Conservation (phyloP, 2,888 invertebrate species). For the Hemistola chrysoprasaria region DNA sequence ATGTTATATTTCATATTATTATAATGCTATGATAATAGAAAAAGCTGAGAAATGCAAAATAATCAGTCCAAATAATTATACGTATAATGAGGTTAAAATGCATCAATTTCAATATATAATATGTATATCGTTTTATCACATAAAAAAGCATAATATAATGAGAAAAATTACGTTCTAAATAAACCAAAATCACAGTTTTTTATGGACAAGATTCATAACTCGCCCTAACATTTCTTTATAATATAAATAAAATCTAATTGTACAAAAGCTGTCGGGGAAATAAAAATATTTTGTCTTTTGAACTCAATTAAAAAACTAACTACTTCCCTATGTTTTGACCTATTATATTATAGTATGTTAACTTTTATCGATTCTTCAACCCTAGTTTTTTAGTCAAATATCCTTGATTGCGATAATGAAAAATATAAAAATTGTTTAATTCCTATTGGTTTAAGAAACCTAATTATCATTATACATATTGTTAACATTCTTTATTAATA, state of each 20-base stretch:
- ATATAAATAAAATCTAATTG: constrained; percentile 72
- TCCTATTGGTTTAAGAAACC: constrained; percentile 78
- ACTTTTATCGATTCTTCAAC: constrained; percentile 39
- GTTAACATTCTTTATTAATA: constrained; percentile 72
- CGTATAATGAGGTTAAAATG: constrained; percentile 43
- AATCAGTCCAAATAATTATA: constrained; percentile 52
- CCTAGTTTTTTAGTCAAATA: constrained; percentile 69
- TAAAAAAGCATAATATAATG: constrained; percentile 64
- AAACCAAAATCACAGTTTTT: constrained; percentile 81
- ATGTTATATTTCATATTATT: constrained; percentile 12
- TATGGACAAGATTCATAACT: constrained; percentile 73
- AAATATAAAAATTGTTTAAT: constrained; percentile 76
- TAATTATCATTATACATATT: constrained; percentile 68
- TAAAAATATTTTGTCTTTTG: constrained; percentile 64
- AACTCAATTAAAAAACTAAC: constrained; percentile 67
- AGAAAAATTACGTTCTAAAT: constrained; percentile 71
- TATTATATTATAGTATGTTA: too few species aligned
- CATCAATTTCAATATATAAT: constrained; percentile 55
- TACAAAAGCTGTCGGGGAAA: constrained; percentile 58
- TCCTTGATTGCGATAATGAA: constrained; percentile 76
- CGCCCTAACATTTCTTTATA: constrained; percentile 63
- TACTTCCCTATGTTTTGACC: constrained; percentile 65
- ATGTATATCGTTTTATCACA: constrained; percentile 71
- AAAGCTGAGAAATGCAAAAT: constrained; percentile 54
- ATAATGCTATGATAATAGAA: constrained; percentile 28